Conservation (phyloP, 2,888 invertebrate species). For the Pterostichus madidus region DNA sequence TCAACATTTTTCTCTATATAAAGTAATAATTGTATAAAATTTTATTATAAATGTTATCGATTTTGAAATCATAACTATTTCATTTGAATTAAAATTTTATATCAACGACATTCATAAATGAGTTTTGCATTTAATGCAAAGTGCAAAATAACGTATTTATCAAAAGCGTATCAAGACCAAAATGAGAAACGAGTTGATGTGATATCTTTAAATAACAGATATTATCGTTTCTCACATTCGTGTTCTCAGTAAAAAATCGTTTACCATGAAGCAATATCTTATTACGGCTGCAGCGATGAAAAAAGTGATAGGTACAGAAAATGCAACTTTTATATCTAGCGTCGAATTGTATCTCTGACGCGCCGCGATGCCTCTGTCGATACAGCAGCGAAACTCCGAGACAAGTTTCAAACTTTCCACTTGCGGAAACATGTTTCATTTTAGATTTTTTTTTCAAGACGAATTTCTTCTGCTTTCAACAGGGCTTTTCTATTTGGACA, state of each 20-base stretch:
- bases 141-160: too few relatives aligned
- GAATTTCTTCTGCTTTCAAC: constrained; percentile 56
- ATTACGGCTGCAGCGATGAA: constrained; percentile 9
- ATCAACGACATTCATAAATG: too few relatives aligned
- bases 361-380: neutral
- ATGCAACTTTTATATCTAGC: constrained; percentile 11
- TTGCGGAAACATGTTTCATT: constrained; percentile 66
- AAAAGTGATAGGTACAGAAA: constrained; percentile 28
- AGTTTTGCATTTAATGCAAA: too few relatives aligned
- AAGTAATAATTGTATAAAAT: too few relatives aligned
- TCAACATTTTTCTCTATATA: too few relatives aligned
- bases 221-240: neutral
- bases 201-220: neutral
- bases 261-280: constrained; percentile 9
- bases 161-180: too few relatives aligned
- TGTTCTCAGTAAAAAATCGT: constrained; percentile 16
- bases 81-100: too few relatives aligned
- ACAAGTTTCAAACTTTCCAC: constrained; percentile 64
- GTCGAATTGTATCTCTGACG: neutral
- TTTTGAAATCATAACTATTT: too few relatives aligned
- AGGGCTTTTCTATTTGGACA: constrained; percentile 63
- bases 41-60: too few relatives aligned
- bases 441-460: constrained; percentile 55
- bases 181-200: too few relatives aligned
- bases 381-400: constrained; percentile 23